Percentiles rank a stretch among this genome's conserved stretches.
phyloP scores from a whole-genome alignment of 30 jellyfish, hydroid and myxozoan species.

The Hydractinia symbiolongicarpus region DNA sequence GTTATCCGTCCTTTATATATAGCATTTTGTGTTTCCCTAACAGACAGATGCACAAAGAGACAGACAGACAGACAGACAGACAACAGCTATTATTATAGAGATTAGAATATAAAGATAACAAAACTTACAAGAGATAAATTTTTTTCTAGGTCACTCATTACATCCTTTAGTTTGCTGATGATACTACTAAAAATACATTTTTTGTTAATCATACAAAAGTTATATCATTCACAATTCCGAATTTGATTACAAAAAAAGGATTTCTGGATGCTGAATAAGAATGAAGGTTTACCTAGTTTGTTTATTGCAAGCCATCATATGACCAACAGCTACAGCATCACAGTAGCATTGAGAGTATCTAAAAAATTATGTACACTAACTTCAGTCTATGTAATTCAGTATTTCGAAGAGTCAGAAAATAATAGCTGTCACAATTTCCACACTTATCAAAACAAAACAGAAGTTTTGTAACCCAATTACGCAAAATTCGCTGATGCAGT shows the following conservation, averaged over 20 bases:
- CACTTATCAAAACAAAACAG: too few relatives aligned
- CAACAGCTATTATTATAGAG: too few relatives aligned
- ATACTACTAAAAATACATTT: conserved; percentile 31
- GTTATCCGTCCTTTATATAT: too few relatives aligned
- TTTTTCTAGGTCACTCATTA: conserved; percentile 41
- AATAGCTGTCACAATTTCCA: too few relatives aligned
- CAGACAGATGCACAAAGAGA: too few relatives aligned
- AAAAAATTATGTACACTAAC: neutral
- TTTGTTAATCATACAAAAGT: neutral
- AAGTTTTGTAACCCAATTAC: too few relatives aligned
- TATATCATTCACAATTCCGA: neutral
- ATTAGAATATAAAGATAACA: neutral
- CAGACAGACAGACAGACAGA: too few relatives aligned
- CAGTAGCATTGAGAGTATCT: conserved; percentile 89
- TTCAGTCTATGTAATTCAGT: neutral
- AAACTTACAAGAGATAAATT: conserved; percentile 21
- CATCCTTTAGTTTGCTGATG: conserved; percentile 47
- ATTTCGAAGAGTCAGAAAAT: too few relatives aligned
- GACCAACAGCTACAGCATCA: conserved; percentile 93
- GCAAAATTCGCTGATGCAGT: too few relatives aligned
- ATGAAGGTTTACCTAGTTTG: conserved; percentile 21
- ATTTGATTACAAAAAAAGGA: neutral
- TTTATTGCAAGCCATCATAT: conserved; percentile 39
- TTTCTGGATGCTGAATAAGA: conserved; percentile 1
- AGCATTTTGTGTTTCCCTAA: too few relatives aligned